A percentile compares a stretch with the other conserved stretches of the same genome.
phyloP scores from a whole-genome alignment of 1,140 invertebrate genomes.

The Trichonephila clavipes region DNA sequence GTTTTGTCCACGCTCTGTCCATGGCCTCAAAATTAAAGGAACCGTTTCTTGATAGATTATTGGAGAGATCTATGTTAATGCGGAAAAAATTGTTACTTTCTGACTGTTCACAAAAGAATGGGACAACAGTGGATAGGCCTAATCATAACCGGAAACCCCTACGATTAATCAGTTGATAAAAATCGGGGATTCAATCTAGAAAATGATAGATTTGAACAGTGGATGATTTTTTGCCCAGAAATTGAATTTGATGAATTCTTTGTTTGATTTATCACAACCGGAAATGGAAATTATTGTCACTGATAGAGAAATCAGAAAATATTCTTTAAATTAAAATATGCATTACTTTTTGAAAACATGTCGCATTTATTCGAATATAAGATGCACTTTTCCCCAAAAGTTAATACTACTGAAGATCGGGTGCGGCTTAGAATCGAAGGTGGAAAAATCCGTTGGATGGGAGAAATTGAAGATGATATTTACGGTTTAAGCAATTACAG shows the following conservation, averaged over 20 bases:
- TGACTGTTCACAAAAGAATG: conserved; percentile 23
- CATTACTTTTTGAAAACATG: too few relatives aligned
- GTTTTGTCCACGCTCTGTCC: not conserved
- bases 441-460: too few relatives aligned
- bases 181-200: not conserved
- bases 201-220: not conserved
- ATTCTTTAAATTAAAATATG: too few relatives aligned
- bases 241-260: not conserved
- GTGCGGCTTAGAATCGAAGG: too few relatives aligned
- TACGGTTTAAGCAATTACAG: too few relatives aligned
- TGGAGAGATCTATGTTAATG: conserved; percentile 65
- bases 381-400: too few relatives aligned
- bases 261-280: not conserved
- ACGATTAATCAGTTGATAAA: not conserved
- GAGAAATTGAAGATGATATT: too few relatives aligned
- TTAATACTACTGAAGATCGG: too few relatives aligned
- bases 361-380: too few relatives aligned
- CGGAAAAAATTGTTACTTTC: conserved; percentile 46
- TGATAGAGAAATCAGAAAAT: too few relatives aligned
- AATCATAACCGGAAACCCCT: conserved; percentile 25
- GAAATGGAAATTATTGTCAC: not conserved
- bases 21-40: conserved; percentile 66
- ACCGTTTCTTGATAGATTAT: conserved; percentile 62
- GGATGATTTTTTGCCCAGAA: not conserved
- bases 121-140: not conserved